Base-by-base conservation (phyloP, 2,113 vertebrate genomes). In the Crotalus tigris region DNA sequence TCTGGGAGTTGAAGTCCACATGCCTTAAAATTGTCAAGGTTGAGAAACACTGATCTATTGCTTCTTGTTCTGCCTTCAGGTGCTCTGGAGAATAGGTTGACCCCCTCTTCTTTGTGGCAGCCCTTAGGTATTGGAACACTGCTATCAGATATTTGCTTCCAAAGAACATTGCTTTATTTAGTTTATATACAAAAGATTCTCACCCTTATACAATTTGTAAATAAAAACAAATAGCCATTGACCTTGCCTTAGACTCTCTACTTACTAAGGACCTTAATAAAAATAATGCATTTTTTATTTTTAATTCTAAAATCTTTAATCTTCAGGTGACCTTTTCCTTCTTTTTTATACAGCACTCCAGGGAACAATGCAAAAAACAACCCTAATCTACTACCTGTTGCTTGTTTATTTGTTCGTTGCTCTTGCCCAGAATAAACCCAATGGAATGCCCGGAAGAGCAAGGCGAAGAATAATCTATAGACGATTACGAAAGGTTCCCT, bases 291-390 rank as follows among this genome's bases (percentile, higher is more conserved):
- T 3, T 44, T 44, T 81, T 81, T 17, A 81, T 81, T 81, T 39
- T 39, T 44, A 21, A 81, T 81, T 81, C 75, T 44, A 81, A 81
- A 21, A 3, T 21, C 33, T 44, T 26, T 26, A 13, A 0, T 23
- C 11, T 39, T 5, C 11, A 81, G 26, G 85, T 58, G 91, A 69
- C 15, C 86, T 85, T n/a, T 26, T 94, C 19, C 89, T 85, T 29
- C 10, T 94, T 61, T 96, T 85, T 58, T 94, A 58, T 9, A 24
- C 93, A 49, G 29, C 21, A 33, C 29, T 24, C 90, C 95, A 87
- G 91, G n/a, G 85, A 1, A 5, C 90, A 95, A 95, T 99, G 99
- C 98, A 97, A 97, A 94, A 94, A 91, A 92, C 95, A 92, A 90
- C 96, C 13, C 11, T 98, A 46, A 85, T 97, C 91, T 98, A 58